These are phyloP conservation scores for Drosophila nigritarsus DNA, from an alignment of 2,888 invertebrate species.

Conservation along the genomic window DNA sequence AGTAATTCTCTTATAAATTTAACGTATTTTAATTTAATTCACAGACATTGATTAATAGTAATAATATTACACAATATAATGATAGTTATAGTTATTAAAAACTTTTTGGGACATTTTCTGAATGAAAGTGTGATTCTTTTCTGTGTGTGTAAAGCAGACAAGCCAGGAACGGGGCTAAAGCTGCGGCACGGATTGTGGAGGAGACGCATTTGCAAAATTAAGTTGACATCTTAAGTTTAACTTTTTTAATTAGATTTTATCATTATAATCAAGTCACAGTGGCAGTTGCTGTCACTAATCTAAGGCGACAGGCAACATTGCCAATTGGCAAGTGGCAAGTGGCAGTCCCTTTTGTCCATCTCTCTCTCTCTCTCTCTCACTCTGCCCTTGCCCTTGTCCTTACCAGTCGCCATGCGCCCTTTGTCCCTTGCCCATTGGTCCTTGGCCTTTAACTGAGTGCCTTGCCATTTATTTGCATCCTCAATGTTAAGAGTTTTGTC, in stretches of 20 bases:
- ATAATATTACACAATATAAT: no score
- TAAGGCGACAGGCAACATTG: constrained; percentile 8
- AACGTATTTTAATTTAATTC: no score
- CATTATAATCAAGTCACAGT: constrained; percentile 76
- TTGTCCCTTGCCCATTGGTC: background rate
- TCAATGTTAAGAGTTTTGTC: constrained; percentile 8
- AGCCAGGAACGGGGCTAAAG: background rate
- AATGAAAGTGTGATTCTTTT: background rate
- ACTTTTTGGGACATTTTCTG: no score
- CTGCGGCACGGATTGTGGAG: background rate
- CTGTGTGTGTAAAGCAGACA: background rate
- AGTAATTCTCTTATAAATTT: no score
- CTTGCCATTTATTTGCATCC: constrained; percentile 1
- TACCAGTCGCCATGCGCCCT: background rate
- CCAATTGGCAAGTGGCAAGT: constrained; percentile 15
- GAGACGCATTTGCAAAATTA: constrained; percentile 47
- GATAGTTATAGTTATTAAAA: no score
- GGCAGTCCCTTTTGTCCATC: background rate
- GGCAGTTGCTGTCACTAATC: constrained; percentile 30
- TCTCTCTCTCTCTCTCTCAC: no score
- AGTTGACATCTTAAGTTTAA: constrained; percentile 75
- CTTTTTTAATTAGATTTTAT: constrained; percentile 79
- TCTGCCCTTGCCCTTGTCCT: constrained; percentile 1
- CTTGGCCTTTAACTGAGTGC: constrained; percentile 7
- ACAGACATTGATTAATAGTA: no score